Evolutionary conservation across 1,140 invertebrate species (phyloP).

Genomic region (Brachionus sp.): DNA sequence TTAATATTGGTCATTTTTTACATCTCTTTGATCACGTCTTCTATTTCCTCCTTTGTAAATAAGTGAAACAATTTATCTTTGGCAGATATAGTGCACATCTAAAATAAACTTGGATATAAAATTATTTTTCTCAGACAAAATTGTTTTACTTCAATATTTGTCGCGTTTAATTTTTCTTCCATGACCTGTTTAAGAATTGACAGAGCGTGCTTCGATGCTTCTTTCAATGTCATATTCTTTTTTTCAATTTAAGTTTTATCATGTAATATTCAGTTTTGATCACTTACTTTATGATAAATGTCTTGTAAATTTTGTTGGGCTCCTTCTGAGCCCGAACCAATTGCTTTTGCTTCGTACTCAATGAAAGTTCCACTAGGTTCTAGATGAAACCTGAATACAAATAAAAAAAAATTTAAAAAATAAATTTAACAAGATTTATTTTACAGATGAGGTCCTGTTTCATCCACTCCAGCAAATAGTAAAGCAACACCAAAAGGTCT

Average conservation of each 20-base stretch:
- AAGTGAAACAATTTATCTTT: conserved; percentile 20
- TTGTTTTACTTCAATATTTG: conserved; percentile 83
- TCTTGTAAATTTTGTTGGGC: conserved; percentile 94
- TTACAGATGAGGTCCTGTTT: conserved; percentile 64
- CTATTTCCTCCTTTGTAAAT: conserved; percentile 44
- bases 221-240: conserved; percentile 90
- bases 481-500: conserved; percentile 95
- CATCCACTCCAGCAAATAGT: conserved; percentile 65
- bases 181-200: conserved; percentile 98
- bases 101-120: background rate
- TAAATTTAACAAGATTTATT: conserved; percentile 42
- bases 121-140: background rate
- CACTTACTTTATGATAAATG: conserved; percentile 72
- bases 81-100: background rate
- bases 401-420: background rate
- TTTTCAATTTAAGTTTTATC: conserved; percentile 54
- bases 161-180: conserved; percentile 97
- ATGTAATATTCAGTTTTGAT: background rate
- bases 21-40: conserved; percentile 44
- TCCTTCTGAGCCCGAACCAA: conserved; percentile 97
- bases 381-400: conserved; percentile 76
- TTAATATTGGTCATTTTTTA: background rate
- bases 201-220: conserved; percentile 83
- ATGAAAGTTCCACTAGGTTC: conserved; percentile 96
- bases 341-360: conserved; percentile 95